These are phyloP conservation scores for Drosophila formosana DNA, from an alignment of 2,888 invertebrate species.

Conservation along the genomic window DNA sequence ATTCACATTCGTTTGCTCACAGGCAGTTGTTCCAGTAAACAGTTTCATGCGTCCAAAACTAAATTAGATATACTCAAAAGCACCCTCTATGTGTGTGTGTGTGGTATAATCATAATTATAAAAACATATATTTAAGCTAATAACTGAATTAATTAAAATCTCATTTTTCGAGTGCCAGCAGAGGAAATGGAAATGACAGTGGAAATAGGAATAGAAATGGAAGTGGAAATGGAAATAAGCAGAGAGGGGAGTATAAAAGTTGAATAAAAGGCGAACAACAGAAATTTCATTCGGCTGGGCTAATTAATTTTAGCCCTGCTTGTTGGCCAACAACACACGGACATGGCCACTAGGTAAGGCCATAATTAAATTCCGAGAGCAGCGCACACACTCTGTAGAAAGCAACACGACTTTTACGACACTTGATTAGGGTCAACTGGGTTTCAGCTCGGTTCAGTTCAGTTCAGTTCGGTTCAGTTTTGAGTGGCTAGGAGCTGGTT, in stretches of 20 bases:
- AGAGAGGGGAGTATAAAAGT: constrained; percentile 4
- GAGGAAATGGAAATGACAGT: constrained; percentile 29
- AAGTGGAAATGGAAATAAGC: not conserved
- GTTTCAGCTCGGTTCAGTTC: not conserved
- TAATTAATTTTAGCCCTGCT: constrained; percentile 70
- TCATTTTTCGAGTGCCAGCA: constrained; percentile 62
- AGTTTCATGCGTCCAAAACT: constrained; percentile 40
- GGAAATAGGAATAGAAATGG: constrained; percentile 11
- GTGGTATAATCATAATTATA: constrained; percentile 56
- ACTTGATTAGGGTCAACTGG: constrained; percentile 73
- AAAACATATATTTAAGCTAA: constrained; percentile 77
- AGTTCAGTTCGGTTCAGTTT: constrained; percentile 1
- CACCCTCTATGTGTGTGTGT: constrained; percentile 12
- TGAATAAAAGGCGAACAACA: constrained; percentile 7
- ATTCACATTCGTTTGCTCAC: not conserved
- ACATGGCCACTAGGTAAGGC: constrained; percentile 28
- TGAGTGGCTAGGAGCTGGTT: constrained; percentile 7
- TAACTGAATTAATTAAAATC: constrained; percentile 81
- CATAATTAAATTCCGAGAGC: constrained; percentile 68
- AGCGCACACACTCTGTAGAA: constrained; percentile 20
- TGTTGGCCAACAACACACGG: constrained; percentile 20
- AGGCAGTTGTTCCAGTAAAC: constrained; percentile 30
- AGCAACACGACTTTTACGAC: constrained; percentile 70
- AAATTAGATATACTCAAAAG: constrained; percentile 8
- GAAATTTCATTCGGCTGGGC: constrained; percentile 29